Conservation (phyloP, 1,140 invertebrate genomes). For the Steinernema feltiae region DNA sequence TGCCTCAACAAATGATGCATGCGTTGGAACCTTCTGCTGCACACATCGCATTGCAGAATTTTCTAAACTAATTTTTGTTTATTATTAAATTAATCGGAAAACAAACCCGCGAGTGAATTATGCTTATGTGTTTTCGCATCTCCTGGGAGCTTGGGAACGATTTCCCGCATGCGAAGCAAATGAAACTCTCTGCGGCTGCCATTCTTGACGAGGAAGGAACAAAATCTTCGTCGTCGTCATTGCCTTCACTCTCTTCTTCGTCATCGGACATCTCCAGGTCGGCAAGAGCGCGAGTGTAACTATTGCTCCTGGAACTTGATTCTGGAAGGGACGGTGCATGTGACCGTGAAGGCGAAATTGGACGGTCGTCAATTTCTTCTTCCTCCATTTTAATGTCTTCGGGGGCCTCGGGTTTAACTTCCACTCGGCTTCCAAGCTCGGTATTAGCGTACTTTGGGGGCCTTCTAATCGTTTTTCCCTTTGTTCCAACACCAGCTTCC, state of each 20-base stretch:
- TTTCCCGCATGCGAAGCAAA: background rate
- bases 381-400: too few relatives aligned
- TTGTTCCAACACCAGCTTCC: background rate
- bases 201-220: too few relatives aligned
- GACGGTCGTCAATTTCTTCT: background rate
- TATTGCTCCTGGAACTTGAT: background rate
- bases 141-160: background rate
- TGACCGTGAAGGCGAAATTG: too few relatives aligned
- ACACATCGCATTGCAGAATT: background rate
- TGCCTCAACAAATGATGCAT: background rate
- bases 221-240: background rate
- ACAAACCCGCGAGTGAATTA: background rate
- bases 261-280: background rate
- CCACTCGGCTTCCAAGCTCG: too few relatives aligned
- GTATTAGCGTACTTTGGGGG: too few relatives aligned
- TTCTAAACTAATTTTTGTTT: too few relatives aligned
- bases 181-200: background rate
- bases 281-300: background rate
- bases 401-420: too few relatives aligned
- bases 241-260: background rate
- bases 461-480: too few relatives aligned
- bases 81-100: background rate
- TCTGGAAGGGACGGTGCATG: background rate
- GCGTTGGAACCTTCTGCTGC: background rate
- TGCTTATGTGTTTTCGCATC: background rate